Evolutionary conservation across 2,888 invertebrate species (phyloP), one percentile per base, ranked within the genome.

Genomic region (Acanthococcus lagerstroemiae): DNA sequence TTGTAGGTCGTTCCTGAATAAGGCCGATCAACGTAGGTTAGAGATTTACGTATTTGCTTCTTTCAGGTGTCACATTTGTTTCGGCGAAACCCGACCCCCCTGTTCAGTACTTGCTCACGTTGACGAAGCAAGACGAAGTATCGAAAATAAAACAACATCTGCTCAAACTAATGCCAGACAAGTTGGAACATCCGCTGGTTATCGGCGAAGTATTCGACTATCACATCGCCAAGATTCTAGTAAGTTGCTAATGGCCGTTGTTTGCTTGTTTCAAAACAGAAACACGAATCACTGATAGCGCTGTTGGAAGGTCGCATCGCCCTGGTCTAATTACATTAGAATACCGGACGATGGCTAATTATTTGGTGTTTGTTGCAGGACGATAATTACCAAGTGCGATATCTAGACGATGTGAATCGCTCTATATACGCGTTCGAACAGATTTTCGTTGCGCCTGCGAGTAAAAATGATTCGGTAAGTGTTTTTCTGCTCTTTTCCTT

Each of bases 191-290:
- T 1, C 50, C 46, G 15, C 26, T 82, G 54, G 78, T 81, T 12
- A 72, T 82, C 27, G 82, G 82, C 3, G 83, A 83, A 75, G 82
- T 83, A 50, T 73, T 81, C 12, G 80, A 83, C 68, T 78, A 80
- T 73, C 82, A 83, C 71, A 80, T 83, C 70, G 78, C 81, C 12
- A 79, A 80, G 70, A 78, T 81, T 70, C 72, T 83, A 77, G 83
- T 83, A 72, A 77, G 74, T 58, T 60, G n/a, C n/a, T n/a, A n/a
- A n/a, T n/a, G n/a, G n/a, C n/a, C n/a, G 1, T 2, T n/a, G 37
- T 37, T 37, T 37, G 37, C n/a, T n/a, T n/a, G n/a, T n/a, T n/a
- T n/a, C n/a, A n/a, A n/a, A n/a, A n/a, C n/a, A n/a, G n/a, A n/a
- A n/a, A n/a, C n/a, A n/a, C n/a, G n/a, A n/a, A n/a, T n/a, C n/a